Conservation (phyloP, 37 sponge, comb jelly and placozoan genomes). For the Theonella swinhoei region DNA sequence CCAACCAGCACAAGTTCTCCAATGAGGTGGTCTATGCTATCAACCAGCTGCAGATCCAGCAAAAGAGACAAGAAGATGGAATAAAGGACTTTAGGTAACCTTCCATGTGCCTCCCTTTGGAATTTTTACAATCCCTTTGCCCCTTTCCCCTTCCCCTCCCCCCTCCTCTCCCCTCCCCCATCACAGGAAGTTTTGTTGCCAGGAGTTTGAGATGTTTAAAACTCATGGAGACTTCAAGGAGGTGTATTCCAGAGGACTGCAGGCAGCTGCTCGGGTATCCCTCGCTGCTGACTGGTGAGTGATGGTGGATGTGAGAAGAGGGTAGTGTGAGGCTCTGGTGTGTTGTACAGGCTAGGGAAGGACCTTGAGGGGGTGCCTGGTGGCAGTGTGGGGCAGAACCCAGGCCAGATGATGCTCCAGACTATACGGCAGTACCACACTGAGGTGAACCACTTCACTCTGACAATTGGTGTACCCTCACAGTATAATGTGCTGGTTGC, state of each 20-base stretch:
- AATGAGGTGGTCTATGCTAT: constrained; percentile 54
- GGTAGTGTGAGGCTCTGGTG: neutral
- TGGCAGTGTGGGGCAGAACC: no score
- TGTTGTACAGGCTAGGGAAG: neutral
- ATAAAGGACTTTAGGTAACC: constrained; percentile 51
- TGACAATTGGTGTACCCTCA: neutral
- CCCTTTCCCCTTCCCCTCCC: neutral
- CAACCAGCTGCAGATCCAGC: constrained; percentile 25
- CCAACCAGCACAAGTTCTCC: constrained; percentile 55
- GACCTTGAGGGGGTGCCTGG: neutral
- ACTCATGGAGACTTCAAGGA: neutral
- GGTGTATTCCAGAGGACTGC: constrained; percentile 3
- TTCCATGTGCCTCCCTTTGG: no score
- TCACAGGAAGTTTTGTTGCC: constrained; percentile 6
- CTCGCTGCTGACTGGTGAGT: constrained; percentile 44
- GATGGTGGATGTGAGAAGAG: neutral
- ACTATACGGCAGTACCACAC: neutral
- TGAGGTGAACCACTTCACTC: neutral
- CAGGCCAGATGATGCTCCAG: neutral
- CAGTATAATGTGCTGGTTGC: neutral
- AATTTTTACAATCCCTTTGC: no score
- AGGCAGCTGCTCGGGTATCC: constrained; percentile 33
- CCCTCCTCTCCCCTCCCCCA: neutral
- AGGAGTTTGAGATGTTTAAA: neutral
- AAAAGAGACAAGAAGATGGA: constrained; percentile 41